Evolutionary conservation across 1,140 invertebrate species (phyloP), one percentile per base, ranked within the genome.

Genomic region (Drosophila parabipectinata): DNA sequence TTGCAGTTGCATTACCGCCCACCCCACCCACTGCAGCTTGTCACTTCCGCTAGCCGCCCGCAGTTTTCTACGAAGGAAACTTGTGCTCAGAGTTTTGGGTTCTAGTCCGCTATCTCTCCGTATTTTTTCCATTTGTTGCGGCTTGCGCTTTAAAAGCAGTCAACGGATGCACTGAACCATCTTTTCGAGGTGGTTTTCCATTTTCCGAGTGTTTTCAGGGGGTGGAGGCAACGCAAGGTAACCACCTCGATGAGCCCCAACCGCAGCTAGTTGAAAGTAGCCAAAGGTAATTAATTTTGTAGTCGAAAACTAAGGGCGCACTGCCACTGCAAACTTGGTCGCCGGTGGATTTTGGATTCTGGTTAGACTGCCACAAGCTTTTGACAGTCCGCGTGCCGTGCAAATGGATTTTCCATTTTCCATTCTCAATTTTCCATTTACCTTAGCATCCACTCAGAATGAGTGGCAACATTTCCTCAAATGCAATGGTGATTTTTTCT

Each of bases 261-360:
- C 79, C 66, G 59, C 82, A 87, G 75, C 76, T 57, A 89, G 84
- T 88, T 88, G 84, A 66, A 88, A 89, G 83, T 88, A 88, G 83
- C 83, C 84, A 79, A 89, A 88, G 83, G 84, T 88, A 88, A 88
- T 88, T 88, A 88, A 88, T 88, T 88, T 89, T 89, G 79, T 77
- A 89, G 84, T 73, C 84, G 68, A 41, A 89, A 82, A 72, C 82
- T 84, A 56, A 61, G 61, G 44, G 60, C 64, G 62, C 56, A 58
- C 45, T 64, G 56, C 52, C 56, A 58, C 45, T 64, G 56, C 52
- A 54, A 77, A 71, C 74, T 78, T 61, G 47, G 54, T 69, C 53
- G 63, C 63, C 48, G 30, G 53, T 69, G 50, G 48, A 47, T 55
- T 53, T 61, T 64, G 72, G 48, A 37, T 37, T 48, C 72, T 64